Base-by-base conservation (phyloP, 2,113 vertebrate genomes). In the Hiodon alosoides region DNA sequence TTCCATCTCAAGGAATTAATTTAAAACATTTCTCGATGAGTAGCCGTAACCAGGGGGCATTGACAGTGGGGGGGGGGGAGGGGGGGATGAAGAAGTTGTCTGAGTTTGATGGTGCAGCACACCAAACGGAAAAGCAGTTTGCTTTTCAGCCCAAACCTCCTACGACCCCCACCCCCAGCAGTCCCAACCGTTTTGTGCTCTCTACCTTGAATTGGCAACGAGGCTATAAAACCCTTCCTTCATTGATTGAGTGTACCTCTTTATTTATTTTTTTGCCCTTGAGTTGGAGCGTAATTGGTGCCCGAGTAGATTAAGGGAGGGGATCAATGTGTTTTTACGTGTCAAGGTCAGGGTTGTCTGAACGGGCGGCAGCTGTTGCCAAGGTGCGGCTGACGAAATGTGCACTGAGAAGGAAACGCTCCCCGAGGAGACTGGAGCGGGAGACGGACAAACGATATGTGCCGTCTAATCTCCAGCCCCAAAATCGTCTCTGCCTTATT, bases 1-100 rank as follows among this genome's bases (percentile, higher is more conserved):
- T 92, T 90, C 90, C 89, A 90, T 89, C 84, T 81, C 10, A 77
- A 78, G 83, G 88, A 91, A 89, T 90, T 90, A 87, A 86, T 86
- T 87, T 85, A 66, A 73, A 83, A 76, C 74, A 68, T 79, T 84
- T 87, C 77, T 78, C 79, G 83, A 83, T 84, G 81, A 76, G 59
- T 77, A 76, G 78, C 78, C 71, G 81, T 82, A 82, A 72, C 74
- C 16, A 58, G 57, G 76, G 74, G 57, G 17, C 52, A 48, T 76
- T 83, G 70, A 78, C 55, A 70, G 60, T 0, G 54, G 72, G 75
- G 65, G 50, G 50, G 54, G 61, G 68, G 71, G 51, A 4, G n/a
- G 50, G 31, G 47, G 76, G 73, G 77, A 70, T n/a, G 47, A 66
- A 60, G 50, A 73, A 72, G 47, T 47, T 10, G 51, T 73, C 61